A percentile compares a stretch with the other conserved stretches of the same genome.
Conservation (phyloP, 2,797 vertebrate genomes). For the Holocentrus rufus region DNA sequence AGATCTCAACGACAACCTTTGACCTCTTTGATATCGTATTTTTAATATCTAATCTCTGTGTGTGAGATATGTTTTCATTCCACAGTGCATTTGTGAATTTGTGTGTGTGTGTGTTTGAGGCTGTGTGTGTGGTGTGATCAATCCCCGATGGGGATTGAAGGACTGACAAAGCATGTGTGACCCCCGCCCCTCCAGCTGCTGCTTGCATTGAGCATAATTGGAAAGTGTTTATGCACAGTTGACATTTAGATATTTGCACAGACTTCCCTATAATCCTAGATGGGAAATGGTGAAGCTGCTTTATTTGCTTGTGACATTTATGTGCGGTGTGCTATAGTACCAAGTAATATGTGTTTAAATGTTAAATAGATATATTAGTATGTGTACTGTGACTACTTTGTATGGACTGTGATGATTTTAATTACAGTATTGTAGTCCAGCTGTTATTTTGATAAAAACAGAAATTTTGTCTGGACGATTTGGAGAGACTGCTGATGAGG, state of each 20-base stretch:
- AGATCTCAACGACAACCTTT: not conserved
- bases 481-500: slow-evolving; percentile 8
- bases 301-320: slow-evolving; percentile 80
- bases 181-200: slow-evolving; percentile 61
- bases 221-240: slow-evolving; percentile 82
- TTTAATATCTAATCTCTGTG: slow-evolving; percentile 38
- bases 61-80: slow-evolving; percentile 37
- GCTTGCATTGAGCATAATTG: slow-evolving; percentile 73
- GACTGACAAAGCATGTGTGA: slow-evolving; percentile 65
- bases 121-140: slow-evolving; percentile 42
- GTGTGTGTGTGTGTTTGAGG: slow-evolving; percentile 5
- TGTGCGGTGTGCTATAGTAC: slow-evolving; percentile 31
- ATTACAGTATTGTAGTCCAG: slow-evolving; percentile 6
- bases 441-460: slow-evolving; percentile 19
- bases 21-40: slow-evolving; percentile 15
- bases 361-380: slow-evolving; percentile 21
- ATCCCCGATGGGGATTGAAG: slow-evolving; percentile 57
- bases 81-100: slow-evolving; percentile 37
- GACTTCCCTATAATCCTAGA: slow-evolving; percentile 75
- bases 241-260: slow-evolving; percentile 85
- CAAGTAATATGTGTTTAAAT: slow-evolving; percentile 37
- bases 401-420: slow-evolving; percentile 33
- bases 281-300: slow-evolving; percentile 59
- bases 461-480: slow-evolving; percentile 19
- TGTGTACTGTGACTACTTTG: slow-evolving; percentile 11